Evolutionary conservation across 2,113 vertebrate species (phyloP).

Genomic region (Barbus barbus): DNA sequence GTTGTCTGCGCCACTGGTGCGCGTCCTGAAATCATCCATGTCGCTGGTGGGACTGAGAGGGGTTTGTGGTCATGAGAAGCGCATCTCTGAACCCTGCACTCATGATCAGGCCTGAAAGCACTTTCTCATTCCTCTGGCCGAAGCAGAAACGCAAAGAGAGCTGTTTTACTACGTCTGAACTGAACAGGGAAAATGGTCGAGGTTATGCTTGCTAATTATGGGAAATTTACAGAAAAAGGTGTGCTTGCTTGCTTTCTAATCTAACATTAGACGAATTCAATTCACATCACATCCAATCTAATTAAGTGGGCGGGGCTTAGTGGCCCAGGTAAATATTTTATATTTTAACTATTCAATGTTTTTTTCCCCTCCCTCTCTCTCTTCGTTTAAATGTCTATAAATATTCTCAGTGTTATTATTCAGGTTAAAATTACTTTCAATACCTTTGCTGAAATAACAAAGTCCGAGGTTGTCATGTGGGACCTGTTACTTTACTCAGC

Average conservation of each 20-base stretch:
- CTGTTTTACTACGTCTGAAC: neutral
- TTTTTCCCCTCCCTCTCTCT: no score
- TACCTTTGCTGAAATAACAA: neutral
- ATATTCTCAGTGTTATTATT: neutral
- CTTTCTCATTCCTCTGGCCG: slow-evolving; percentile 16
- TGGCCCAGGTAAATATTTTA: neutral
- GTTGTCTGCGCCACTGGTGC: slow-evolving; percentile 88
- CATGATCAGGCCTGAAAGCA: slow-evolving; percentile 34
- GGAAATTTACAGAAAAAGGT: neutral
- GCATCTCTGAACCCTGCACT: slow-evolving; percentile 39
- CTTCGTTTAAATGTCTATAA: neutral
- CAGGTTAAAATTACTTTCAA: neutral
- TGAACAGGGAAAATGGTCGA: neutral
- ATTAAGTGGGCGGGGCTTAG: neutral
- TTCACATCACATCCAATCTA: neutral
- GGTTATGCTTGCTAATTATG: neutral
- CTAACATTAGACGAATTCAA: neutral
- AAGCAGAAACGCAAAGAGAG: neutral
- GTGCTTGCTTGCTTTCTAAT: neutral
- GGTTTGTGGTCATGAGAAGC: slow-evolving; percentile 50
- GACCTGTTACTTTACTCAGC: neutral
- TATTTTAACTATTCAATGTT: neutral
- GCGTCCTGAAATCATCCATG: slow-evolving; percentile 86
- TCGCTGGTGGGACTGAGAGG: slow-evolving; percentile 37
- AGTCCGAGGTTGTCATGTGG: neutral